Evolutionary conservation across 2,888 invertebrate genomes (phyloP).

Genomic region (Pterobdella sp.): DNA sequence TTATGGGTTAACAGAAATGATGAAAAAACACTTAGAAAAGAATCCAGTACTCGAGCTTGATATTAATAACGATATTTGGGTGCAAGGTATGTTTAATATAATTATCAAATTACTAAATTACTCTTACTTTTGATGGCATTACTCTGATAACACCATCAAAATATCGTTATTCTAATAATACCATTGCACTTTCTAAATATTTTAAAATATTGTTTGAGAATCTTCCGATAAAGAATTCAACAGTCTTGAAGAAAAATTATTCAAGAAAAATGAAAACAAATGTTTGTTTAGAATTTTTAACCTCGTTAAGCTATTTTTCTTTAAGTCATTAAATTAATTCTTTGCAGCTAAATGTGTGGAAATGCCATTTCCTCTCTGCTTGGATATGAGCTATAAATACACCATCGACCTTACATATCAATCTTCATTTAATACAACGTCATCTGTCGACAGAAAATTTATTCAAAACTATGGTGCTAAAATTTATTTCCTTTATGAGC

Average conservation of each 20-base stretch:
- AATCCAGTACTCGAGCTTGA: not conserved
- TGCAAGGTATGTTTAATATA: not conserved
- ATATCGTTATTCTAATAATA: no score
- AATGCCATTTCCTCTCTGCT: constrained; percentile 13
- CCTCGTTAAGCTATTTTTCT: not conserved
- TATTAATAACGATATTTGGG: not conserved
- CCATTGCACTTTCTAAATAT: no score
- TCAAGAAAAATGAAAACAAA: no score
- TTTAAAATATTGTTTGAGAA: no score
- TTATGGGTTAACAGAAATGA: not conserved
- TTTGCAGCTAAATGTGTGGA: not conserved
- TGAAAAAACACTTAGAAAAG: not conserved
- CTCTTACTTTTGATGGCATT: not conserved
- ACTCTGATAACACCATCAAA: no score
- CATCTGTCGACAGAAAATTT: not conserved
- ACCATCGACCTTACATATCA: not conserved
- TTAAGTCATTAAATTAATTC: not conserved
- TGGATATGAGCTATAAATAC: not conserved
- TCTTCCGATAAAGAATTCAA: no score
- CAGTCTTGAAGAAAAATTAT: no score
- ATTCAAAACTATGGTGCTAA: not conserved
- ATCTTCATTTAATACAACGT: not conserved
- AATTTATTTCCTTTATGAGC: not conserved
- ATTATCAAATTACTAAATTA: not conserved
- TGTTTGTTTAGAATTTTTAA: no score